phyloP scores from a whole-genome alignment of 2,888 invertebrate species.

The Drosophila antonietae region DNA sequence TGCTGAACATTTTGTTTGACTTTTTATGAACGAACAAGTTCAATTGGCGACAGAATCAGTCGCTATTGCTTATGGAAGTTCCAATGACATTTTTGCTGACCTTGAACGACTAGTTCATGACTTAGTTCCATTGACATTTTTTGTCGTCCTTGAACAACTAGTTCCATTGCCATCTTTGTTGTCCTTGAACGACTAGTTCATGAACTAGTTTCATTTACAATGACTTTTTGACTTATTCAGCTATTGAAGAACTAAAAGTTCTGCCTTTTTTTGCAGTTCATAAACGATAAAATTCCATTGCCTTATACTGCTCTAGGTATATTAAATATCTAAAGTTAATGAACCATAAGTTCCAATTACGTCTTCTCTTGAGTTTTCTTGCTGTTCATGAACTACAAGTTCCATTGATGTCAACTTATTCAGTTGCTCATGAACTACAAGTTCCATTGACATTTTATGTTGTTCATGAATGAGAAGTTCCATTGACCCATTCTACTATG shows the following conservation, averaged over 20 bases:
- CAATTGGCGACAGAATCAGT: neutral
- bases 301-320: no score
- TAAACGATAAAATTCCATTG: no score
- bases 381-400: neutral
- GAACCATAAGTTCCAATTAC: no score
- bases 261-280: no score
- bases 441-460: neutral
- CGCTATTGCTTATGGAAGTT: neutral
- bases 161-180: neutral
- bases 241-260: no score
- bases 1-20: neutral
- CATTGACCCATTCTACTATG: no score
- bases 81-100: no score
- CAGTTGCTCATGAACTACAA: no score
- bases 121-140: no score
- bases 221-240: no score
- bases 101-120: no score
- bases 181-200: neutral
- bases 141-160: neutral
- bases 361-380: neutral
- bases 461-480: neutral
- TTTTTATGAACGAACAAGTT: neutral
- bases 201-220: neutral
- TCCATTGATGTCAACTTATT: neutral
- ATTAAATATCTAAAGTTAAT: no score